Evolutionary conservation across 1,140 invertebrate genomes (phyloP), one percentile per base, ranked within the genome.

Genomic region (Colletes gigas): DNA sequence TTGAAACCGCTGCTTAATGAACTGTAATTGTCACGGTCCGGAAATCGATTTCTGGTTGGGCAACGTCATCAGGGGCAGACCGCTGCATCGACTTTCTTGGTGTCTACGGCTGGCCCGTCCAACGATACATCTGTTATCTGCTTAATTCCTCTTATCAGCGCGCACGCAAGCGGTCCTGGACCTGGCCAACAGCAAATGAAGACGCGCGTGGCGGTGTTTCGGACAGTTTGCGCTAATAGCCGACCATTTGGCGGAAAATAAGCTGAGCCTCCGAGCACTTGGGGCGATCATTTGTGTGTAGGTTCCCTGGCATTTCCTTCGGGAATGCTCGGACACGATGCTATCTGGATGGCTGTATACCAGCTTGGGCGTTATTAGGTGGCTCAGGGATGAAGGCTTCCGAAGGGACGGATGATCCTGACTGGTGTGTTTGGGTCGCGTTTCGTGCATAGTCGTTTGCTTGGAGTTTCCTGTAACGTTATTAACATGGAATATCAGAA

Each of bases 1-100:
- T 85, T 83, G 84, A 85, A 83, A 67, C 72, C 70, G 47, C 62
- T 71, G 71, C 63, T 82, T 86, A 86, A 86, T 85, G 80, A 86
- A 79, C 76, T 77, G 75, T 86, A 83, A 86, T 85, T 86, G 80
- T 83, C 67, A 44, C 57, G 66, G 30, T 12, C 4, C 57, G 30
- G 74, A 72, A 65, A 86, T 86, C 78, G 81, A 85, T 83, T 69
- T n/a, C 30, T 17, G n/a, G 55, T 7, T 12, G 15, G 50, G 59
- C 54, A 59, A 68, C 44, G 44, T 9, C 44, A 47, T 9, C 44
- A 47, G 44, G 44, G 44, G 44, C 44, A 47, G 30, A 6, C 17
- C 10, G 50, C 50, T 47, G 55, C 59, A 54, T 62, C 44, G 68
- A 71, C 44, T 60, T 54, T 12, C 12, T 63, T 21, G 47, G 21